Conservation (phyloP, 2,113 vertebrate genomes). For the Pantherophis guttatus region DNA sequence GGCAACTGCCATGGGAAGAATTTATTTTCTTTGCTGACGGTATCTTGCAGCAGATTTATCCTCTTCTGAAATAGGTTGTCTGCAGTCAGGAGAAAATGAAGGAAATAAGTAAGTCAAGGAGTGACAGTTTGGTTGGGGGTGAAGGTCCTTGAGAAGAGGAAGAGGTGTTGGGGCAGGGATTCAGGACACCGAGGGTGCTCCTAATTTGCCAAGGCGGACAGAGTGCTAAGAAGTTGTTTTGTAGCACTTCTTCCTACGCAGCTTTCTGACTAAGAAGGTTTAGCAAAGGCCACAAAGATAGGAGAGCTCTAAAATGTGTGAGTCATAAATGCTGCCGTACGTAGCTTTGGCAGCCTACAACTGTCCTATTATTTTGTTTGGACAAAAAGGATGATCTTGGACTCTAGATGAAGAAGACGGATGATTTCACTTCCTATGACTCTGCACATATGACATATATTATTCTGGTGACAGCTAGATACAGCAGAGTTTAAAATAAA, state of each 20-base stretch:
- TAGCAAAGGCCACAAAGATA: conserved; percentile 13
- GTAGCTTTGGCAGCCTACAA: conserved; percentile 3
- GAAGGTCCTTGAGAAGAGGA: not conserved
- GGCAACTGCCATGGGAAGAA: not conserved
- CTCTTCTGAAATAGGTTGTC: not conserved
- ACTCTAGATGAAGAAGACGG: not conserved
- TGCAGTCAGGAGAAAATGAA: not conserved
- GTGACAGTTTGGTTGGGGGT: not conserved
- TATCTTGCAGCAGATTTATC: not conserved
- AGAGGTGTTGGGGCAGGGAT: not conserved
- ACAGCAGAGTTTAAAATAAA: not conserved
- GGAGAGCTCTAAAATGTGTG: not conserved
- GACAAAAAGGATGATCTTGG: not conserved
- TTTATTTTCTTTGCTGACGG: too few species aligned
- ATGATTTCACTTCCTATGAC: not conserved
- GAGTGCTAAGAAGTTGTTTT: not conserved
- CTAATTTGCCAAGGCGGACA: not conserved
- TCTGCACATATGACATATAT: not conserved
- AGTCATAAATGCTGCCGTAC: conserved; percentile 15
- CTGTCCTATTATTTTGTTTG: conserved; percentile 10
- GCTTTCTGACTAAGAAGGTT: conserved; percentile 22
- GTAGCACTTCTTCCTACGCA: conserved; percentile 17
- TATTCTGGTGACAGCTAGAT: not conserved
- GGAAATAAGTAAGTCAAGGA: not conserved
- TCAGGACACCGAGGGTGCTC: not conserved